Conservation (phyloP, 1,140 invertebrate genomes). For the Sitophilus oryzae region DNA sequence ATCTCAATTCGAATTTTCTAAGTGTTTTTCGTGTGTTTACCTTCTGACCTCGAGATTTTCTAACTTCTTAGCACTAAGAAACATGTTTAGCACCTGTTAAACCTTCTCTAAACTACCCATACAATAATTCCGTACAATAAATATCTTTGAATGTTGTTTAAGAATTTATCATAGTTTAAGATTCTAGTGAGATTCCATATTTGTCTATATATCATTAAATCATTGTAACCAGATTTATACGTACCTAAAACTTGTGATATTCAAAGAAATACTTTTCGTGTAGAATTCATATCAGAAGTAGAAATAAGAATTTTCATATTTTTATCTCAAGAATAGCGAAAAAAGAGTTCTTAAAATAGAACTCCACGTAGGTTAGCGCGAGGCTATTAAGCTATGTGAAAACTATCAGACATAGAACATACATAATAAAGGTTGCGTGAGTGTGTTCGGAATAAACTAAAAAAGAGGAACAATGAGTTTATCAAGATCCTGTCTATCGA, state of each 20-base stretch:
- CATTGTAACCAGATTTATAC: too few species aligned
- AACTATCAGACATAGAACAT: neutral
- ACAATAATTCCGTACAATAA: conserved; percentile 18
- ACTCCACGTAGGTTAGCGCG: too few species aligned
- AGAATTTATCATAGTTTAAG: too few species aligned
- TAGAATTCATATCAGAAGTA: too few species aligned
- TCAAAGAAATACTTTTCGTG: neutral
- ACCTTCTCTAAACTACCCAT: conserved; percentile 13
- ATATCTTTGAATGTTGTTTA: too few species aligned
- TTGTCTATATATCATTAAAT: too few species aligned
- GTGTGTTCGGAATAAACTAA: neutral
- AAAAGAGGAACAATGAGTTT: conserved; percentile 30
- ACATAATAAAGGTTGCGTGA: neutral
- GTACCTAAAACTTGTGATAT: conserved; percentile 32
- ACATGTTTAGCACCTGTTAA: conserved; percentile 19
- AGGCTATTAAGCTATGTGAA: too few species aligned
- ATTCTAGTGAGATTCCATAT: too few species aligned
- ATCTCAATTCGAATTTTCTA: neutral
- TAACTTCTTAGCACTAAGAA: neutral
- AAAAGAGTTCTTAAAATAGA: too few species aligned
- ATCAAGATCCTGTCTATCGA: conserved; percentile 33
- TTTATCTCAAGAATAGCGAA: too few species aligned
- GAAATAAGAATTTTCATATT: too few species aligned
- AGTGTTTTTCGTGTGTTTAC: neutral
- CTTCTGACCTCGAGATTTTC: too few species aligned